Evolutionary conservation across 2,888 invertebrate species (phyloP), one percentile per base, ranked within the genome.

Genomic region (Euplexia lucipara): DNA sequence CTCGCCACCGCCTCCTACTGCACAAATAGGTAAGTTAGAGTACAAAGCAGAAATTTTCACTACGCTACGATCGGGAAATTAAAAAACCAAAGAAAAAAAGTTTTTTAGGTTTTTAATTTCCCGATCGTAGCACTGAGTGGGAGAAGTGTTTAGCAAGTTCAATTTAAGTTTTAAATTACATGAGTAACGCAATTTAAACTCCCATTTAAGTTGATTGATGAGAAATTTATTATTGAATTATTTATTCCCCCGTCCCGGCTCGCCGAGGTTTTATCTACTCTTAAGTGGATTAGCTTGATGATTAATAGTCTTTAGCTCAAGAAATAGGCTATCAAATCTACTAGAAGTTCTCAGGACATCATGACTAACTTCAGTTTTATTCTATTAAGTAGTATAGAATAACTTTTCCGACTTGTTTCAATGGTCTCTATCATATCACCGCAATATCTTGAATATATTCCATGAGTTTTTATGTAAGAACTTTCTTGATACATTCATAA

Each of bases 1-100:
- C 83, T 99, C 99, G 42, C 98, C 97, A 3, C 98, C 97, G 68
- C 96, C 96, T 91, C 99, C 98, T 97, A 96, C 96, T 96, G 88
- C 49, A 64, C 44, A 18, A 41, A 1, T 20, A 42, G n/a, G 1
- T 12, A 39, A 41, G 3, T 64, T 39, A 66, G 18, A 30, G 9
- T 58, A 22, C 18, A n/a, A 9, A 16, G 12, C 16, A 54, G 14
- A 26, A 18, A 0, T 10, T n/a, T 10, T 12, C 0, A 12, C 12
- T 32, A 12, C 30, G 6, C 16, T 12, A 32, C 8, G 16, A 8
- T 4, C 32, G 7, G 16, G 32, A 48, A 22, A n/a, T n/a, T 26
- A 26, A 26, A 26, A 26, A 26, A 26, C 26, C 5, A 26, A n/a
- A n/a, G n/a, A n/a, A n/a, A n/a, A n/a, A n/a, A n/a, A n/a, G n/a